Base-by-base conservation (phyloP, 2,113 vertebrate genomes). In the Callocephalon fimbriatum region DNA sequence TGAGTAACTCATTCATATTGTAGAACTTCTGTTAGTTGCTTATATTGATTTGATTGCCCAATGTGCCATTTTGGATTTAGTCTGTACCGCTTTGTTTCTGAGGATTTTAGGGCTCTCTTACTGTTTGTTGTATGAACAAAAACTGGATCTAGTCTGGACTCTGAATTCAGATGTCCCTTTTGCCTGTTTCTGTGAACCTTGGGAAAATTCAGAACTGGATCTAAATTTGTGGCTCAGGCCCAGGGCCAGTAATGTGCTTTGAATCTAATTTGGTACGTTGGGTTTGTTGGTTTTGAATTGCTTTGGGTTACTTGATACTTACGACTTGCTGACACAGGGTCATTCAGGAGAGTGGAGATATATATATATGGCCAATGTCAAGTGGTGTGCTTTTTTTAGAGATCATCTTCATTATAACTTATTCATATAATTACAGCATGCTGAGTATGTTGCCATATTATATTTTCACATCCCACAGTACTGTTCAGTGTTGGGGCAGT, bases 231-330 rank as follows among this genome's bases (percentile, higher is more conserved):
- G 76, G 83, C 44, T 93, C 72, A 88, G 92, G 91, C 86, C 17
- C 25, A 27, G 13, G 91, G 91, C 93, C 93, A 95, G 0, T 94
- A 92, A 75, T 73, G 80, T 5, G 8, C 86, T 89, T 97, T 91
- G 86, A 94, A 89, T 93, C 96, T 96, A 96, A 97, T 95, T 97
- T 4, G 3, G 96, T 96, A 47, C 70, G 58, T 88, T 79, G 83
- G 92, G 81, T 94, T 97, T 95, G 93, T 95, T 96, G 97, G 96
- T 95, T 97, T 97, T 96, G 86, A 97, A 89, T 97, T 97, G 91
- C 96, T 97, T 97, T 94, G 86, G 79, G 94, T 95, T 91, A 95
- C 79, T 95, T 92, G 95, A 97, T 96, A 86, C 90, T 93, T 93
- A 12, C 2, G 72, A 95, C 93, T 97, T 95, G 88, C 93, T 95